These are phyloP conservation scores for Plagiodera versicolora DNA, from an alignment of 2,888 invertebrate species.

Conservation along the genomic window DNA sequence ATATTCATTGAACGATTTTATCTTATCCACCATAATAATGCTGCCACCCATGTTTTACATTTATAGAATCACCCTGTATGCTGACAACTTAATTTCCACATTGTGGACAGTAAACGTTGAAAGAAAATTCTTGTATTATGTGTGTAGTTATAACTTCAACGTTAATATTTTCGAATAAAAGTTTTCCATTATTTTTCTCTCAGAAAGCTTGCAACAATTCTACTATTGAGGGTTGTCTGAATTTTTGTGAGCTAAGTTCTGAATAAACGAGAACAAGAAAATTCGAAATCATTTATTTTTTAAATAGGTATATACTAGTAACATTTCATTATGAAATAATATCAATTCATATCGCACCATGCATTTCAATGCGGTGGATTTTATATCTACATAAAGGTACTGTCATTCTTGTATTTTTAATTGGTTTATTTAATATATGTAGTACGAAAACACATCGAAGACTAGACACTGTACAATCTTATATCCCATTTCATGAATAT, in stretches of 20 bases:
- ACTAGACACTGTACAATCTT: conserved; percentile 23
- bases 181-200: too few relatives aligned
- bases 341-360: conserved; percentile 1
- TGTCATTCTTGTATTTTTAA: conserved; percentile 9
- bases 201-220: neutral
- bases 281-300: conserved; percentile 19
- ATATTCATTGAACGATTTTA: too few relatives aligned
- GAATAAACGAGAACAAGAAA: conserved; percentile 10
- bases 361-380: neutral
- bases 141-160: too few relatives aligned
- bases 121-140: too few relatives aligned
- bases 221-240: neutral
- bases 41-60: too few relatives aligned
- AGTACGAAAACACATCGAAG: conserved; percentile 24
- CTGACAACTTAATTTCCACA: too few relatives aligned
- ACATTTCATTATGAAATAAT: conserved; percentile 27
- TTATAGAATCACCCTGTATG: too few relatives aligned
- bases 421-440: neutral
- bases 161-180: too few relatives aligned
- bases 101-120: too few relatives aligned
- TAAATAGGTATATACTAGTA: conserved; percentile 11
- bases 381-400: conserved; percentile 12
- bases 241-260: neutral
- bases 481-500: conserved; percentile 5
- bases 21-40: too few relatives aligned